Evolutionary conservation across 2,888 invertebrate genomes (phyloP), one percentile per base, ranked within the genome.

Genomic region (Orthonevra nobilis): DNA sequence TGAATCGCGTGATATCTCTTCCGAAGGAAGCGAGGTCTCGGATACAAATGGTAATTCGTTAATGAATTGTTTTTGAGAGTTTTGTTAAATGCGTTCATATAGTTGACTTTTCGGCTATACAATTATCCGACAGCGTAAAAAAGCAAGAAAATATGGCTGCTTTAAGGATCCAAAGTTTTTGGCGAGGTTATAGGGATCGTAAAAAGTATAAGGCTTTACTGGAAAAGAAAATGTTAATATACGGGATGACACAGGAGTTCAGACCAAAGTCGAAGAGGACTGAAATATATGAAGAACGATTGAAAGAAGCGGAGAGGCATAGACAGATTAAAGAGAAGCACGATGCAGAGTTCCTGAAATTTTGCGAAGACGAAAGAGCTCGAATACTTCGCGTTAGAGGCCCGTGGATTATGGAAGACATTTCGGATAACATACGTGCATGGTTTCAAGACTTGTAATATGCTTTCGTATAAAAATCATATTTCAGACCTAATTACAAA

Each of bases 391-490:
- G 89, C 64, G 85, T 90, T 0, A 85, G 89, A 3, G 88, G 87
- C 5, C 91, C 91, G 0, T 90, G 90, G 66, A 89, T 95, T 82
- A 91, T 93, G 87, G 94, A 95, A 84, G 92, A 93, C 81, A 93
- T 94, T 84, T 91, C 92, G 30, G 94, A 94, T 81, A 93, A 94
- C 86, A 92, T 95, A 75, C 89, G 94, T 23, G 92, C 91, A 72
- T 95, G 94, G 94, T 94, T 94, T 85, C 84, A 90, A 26, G 88
- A 91, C 81, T 94, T 93, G 92, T 92, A 92, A 83, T 42, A 40
- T 28, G 12, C 9, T 52, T 58, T 40, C 5, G 0, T 9, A 6
- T 34, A 6, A 7, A 10, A 14, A 28, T 66, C 46, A 12, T 10
- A 12, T 69, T 50, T 4, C 7, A 58, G 82, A 23, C 10, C n/a